A percentile compares a stretch with the other conserved stretches of the same genome.
These are phyloP conservation scores for Autographa gamma DNA, from an alignment of 2,888 invertebrate genomes.

Conservation along the genomic window DNA sequence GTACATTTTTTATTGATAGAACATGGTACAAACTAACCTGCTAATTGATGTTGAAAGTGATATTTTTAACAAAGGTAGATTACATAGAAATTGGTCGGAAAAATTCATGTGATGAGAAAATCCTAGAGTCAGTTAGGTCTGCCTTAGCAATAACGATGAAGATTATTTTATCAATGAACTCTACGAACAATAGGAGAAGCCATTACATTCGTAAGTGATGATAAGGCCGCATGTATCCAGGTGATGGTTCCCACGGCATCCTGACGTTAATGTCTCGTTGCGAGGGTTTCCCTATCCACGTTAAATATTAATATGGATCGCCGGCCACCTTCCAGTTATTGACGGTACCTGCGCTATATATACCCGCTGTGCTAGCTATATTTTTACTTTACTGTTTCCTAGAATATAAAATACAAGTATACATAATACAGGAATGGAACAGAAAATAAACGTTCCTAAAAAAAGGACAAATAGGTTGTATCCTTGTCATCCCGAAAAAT, in stretches of 20 bases:
- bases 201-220: slow-evolving; percentile 26
- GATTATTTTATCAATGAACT: not conserved
- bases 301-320: slow-evolving; percentile 78
- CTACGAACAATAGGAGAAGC: slow-evolving; percentile 8
- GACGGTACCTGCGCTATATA: slow-evolving; percentile 48
- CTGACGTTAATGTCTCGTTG: slow-evolving; percentile 72
- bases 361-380: slow-evolving; percentile 37
- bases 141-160: not conserved
- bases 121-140: not conserved
- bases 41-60: not conserved
- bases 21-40: not conserved
- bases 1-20: no score
- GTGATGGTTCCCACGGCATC: slow-evolving; percentile 75
- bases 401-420: not conserved
- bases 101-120: not conserved
- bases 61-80: not conserved
- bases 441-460: no score
- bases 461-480: no score
- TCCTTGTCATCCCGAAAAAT: no score
- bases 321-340: slow-evolving; percentile 56
- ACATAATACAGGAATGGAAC: not conserved
- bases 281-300: slow-evolving; percentile 70
- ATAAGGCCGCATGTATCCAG: slow-evolving; percentile 57
- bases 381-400: slow-evolving; percentile 39
- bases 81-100: not conserved